Conservation (phyloP, 2,888 invertebrate genomes). For the Cephus spinipes region DNA sequence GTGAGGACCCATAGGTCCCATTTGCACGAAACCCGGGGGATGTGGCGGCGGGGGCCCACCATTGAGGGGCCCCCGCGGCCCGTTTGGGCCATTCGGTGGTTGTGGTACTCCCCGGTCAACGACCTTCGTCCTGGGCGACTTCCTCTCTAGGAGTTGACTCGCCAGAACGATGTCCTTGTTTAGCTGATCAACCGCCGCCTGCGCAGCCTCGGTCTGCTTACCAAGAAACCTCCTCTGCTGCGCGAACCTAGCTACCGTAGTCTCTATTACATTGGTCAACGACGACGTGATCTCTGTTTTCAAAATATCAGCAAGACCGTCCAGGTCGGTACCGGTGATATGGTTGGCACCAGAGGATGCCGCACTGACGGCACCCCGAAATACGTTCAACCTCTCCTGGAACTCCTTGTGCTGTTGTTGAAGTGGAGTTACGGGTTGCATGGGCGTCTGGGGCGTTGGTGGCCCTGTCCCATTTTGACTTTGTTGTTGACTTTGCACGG, state of each 20-base stretch:
- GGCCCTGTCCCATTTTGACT: slow-evolving; percentile 58
- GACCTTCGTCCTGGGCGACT: slow-evolving; percentile 84
- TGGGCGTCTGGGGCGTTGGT: slow-evolving; percentile 60
- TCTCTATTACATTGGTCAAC: slow-evolving; percentile 86
- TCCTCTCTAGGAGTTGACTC: slow-evolving; percentile 84
- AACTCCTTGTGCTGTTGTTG: slow-evolving; percentile 70
- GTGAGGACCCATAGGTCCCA: slow-evolving; percentile 65
- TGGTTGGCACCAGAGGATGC: slow-evolving; percentile 71
- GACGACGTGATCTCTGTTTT: slow-evolving; percentile 91
- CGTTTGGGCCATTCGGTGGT: slow-evolving; percentile 66
- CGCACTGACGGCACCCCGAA: slow-evolving; percentile 74
- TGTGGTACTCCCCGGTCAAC: slow-evolving; percentile 74
- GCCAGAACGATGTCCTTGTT: slow-evolving; percentile 87
- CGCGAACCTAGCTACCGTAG: slow-evolving; percentile 86
- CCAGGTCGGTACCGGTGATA: slow-evolving; percentile 83
- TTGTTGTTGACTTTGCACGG: slow-evolving; percentile 59
- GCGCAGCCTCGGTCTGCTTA: slow-evolving; percentile 83
- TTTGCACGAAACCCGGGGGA: slow-evolving; percentile 71
- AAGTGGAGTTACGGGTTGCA: slow-evolving; percentile 69
- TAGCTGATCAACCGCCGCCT: slow-evolving; percentile 84
- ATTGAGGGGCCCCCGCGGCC: slow-evolving; percentile 64
- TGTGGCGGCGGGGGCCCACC: slow-evolving; percentile 65
- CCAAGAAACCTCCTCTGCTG: slow-evolving; percentile 82
- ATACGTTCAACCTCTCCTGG: slow-evolving; percentile 81
- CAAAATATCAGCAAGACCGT: slow-evolving; percentile 89